A percentile compares a stretch with the other conserved stretches of the same genome.
These are phyloP conservation scores for Saimiri boliviensis DNA, from an alignment of 2,113 vertebrate genomes.

Conservation along the genomic window DNA sequence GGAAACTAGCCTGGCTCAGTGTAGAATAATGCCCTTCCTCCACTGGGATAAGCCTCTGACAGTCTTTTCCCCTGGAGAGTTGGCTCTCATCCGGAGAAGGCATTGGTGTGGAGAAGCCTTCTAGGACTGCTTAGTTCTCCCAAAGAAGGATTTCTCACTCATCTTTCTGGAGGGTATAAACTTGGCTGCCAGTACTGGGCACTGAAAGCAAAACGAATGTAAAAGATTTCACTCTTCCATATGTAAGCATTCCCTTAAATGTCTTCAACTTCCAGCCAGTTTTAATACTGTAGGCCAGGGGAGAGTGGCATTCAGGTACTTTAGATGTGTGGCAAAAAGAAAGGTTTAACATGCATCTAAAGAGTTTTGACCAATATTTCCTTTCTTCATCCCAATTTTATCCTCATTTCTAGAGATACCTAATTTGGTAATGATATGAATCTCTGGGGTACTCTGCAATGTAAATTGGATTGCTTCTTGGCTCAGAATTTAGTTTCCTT, in stretches of 20 bases:
- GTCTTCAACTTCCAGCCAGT: not conserved
- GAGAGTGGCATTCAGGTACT: too few relatives aligned
- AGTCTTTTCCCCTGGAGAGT: not conserved
- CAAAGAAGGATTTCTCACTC: not conserved
- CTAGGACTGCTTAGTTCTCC: not conserved
- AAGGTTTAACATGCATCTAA: not conserved
- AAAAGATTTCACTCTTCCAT: not conserved
- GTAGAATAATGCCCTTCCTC: not conserved
- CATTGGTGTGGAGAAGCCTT: not conserved
- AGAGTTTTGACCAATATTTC: not conserved
- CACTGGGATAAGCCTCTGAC: not conserved
- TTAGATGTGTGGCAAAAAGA: not conserved
- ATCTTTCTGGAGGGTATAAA: not conserved
- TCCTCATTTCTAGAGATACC: not conserved
- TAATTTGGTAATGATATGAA: not conserved
- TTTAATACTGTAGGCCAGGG: too few relatives aligned
- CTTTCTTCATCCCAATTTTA: not conserved
- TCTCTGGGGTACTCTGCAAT: not conserved
- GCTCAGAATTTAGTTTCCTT: not conserved
- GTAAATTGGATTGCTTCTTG: not conserved
- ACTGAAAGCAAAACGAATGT: not conserved
- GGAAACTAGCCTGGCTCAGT: not conserved
- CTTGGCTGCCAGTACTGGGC: not conserved
- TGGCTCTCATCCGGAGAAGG: not conserved
- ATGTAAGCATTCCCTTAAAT: not conserved